Conservation (phyloP, 2,113 vertebrate species). For the Cochlearius cochlearius region DNA sequence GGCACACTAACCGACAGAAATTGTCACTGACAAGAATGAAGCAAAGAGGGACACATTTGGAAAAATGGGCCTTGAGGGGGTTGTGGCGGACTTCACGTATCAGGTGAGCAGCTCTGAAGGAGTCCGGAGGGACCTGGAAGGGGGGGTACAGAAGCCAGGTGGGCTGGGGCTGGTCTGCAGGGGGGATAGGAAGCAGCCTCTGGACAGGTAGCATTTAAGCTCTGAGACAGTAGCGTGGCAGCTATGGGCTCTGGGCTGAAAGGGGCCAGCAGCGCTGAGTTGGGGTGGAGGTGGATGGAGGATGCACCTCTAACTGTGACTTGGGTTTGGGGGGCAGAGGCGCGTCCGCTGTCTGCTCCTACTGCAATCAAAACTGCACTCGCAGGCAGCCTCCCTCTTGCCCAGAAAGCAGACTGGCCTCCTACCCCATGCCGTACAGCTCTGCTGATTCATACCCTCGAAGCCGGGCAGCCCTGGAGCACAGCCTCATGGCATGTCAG, state of each 20-base stretch:
- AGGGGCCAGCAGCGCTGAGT: background rate
- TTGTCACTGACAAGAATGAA: background rate
- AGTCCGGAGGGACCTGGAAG: background rate
- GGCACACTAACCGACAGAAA: background rate
- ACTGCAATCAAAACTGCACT: background rate
- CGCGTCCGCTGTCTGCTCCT: background rate
- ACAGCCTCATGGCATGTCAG: background rate
- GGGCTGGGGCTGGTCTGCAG: background rate
- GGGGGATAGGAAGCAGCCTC: background rate
- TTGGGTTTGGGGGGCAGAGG: background rate
- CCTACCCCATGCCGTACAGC: rapidly evolving
- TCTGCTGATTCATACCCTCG: background rate
- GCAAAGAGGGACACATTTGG: background rate
- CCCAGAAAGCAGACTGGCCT: background rate
- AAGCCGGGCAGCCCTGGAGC: background rate
- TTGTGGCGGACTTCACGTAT: rapidly evolving
- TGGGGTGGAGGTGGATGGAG: background rate
- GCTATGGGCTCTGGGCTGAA: background rate
- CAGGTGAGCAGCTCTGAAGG: background rate
- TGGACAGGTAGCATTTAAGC: background rate
- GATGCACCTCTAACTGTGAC: background rate
- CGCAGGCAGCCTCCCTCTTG: background rate
- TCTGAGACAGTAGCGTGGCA: background rate
- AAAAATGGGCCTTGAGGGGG: background rate
- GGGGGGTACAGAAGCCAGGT: background rate